Evolutionary conservation across 2,888 invertebrate genomes (phyloP), one percentile per base, ranked within the genome.

Genomic region (Sacculina carcini): DNA sequence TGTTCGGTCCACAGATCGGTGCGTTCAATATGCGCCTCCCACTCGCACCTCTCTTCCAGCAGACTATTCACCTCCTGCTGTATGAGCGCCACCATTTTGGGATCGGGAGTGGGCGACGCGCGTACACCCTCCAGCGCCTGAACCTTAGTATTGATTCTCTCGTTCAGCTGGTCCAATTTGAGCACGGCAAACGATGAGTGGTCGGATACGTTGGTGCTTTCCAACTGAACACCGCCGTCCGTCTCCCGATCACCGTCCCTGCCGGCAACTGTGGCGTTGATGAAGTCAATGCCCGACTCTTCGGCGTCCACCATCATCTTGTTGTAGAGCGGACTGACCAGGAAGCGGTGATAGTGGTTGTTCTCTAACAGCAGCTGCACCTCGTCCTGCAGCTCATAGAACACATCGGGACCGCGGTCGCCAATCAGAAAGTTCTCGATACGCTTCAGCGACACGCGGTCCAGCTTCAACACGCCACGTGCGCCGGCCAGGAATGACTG

Each of bases 1-100:
- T 87, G 82, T 58, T 85, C 84, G 0, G 82, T 80, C 89, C 89
- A 89, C 48, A 79, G 75, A 66, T 86, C 84, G 0, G 87, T 87
- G 38, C 86, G 71, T 16, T 77, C 74, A 50, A 87, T 70, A 66
- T 89, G 86, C 0, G 81, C 79, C 63, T 87, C 85, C 38, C 86
- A 66, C 57, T 82, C 75, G 56, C 79, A 69, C 61, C 79, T 78
- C 61, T 86, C 85, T 3, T 77, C 77, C 56, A 79, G 78, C 50
- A 89, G 66, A 67, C 78, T 76, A 60, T 83, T 82, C 58, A 87
- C 79, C 66, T 87, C 86, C 59, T 77, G 78, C 47, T 83, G 82
- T 50, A 89, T 66, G 66, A 81, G 76, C 52, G 74, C 68, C 49
- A 85, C 65, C 2, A 85, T 80, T 59, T 81, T 79, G 0, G 81